Base-by-base conservation (phyloP, 2,797 vertebrate species). In the Bradypodion ventrale region DNA sequence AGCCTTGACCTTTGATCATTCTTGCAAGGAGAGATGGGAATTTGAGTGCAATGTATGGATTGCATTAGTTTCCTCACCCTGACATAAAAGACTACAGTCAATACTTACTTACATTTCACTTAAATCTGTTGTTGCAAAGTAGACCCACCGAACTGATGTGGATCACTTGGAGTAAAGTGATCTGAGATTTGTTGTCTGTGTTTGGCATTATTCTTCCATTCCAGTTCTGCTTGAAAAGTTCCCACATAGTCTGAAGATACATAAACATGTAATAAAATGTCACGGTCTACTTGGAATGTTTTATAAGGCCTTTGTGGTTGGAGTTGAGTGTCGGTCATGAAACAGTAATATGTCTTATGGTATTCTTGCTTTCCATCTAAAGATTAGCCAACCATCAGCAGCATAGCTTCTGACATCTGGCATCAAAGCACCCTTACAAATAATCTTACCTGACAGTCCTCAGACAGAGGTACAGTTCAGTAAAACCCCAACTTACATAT, bases 331-430 rank as follows among this genome's bases (percentile, higher is more conserved):
- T 86, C 73, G 65, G 25, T 69, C 75, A 52, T 65, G 81, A 63
- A 80, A 72, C 5, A 21, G 4, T 87, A 70, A 68, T 82, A 84
- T 77, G 40, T 37, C 83, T 89, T 88, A 60, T 83, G 60, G 7
- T 46, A 37, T 2, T 86, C 82, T 83, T 78, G 69, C 42, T 66
- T 5, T 10, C 80, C 82, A 49, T 40, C 44, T 65, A 65, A 2
- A 29, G 56, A 29, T 88, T 74, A 68, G 10, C 65, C 69, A 4
- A 16, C 27, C 2, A 5, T 74, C 68, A 1, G 37, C 49, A 75
- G 62, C 74, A 60, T 5, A 78, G 46, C 32, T 84, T 82, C 78
- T 62, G 49, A 66, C 3, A 46, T 2, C 73, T 56, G 65, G 52
- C 5, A 63, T 2, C n/a, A 82, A 65, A 52, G 8, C 0, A 5